Conservation (phyloP, 2,888 invertebrate species). For the Scaptomyza caliginosa region DNA sequence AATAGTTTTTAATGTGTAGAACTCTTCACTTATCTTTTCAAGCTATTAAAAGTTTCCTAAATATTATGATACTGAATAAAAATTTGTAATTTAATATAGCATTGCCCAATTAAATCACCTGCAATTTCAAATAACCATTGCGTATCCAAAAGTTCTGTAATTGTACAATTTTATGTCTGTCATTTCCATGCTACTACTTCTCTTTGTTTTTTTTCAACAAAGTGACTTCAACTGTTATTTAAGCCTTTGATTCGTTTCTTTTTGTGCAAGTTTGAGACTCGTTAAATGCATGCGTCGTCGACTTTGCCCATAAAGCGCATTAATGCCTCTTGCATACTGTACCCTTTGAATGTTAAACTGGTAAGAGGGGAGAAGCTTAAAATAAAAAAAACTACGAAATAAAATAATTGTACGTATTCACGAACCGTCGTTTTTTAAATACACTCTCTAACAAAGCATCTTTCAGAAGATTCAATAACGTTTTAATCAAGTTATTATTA, state of each 20-base stretch:
- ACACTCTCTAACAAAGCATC: not conserved
- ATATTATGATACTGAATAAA: too few species aligned
- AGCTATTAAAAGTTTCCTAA: too few species aligned
- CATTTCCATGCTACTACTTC: not conserved
- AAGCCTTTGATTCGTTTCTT: constrained; percentile 8
- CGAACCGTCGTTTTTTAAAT: constrained; percentile 3
- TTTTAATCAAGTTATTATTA: not conserved
- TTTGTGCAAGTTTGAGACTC: constrained; percentile 28
- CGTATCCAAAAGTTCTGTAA: not conserved
- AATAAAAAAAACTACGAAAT: constrained; percentile 21
- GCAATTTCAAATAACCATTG: not conserved
- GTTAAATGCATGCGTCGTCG: constrained; percentile 64
- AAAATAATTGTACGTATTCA: constrained; percentile 19
- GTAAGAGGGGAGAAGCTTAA: constrained; percentile 1
- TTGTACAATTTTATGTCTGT: not conserved
- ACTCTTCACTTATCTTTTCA: not conserved
- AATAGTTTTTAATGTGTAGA: not conserved
- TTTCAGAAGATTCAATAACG: not conserved
- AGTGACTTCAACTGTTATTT: constrained; percentile 2
- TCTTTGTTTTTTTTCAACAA: too few species aligned
- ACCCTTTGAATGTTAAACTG: not conserved
- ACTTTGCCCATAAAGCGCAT: constrained; percentile 60
- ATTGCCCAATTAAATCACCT: not conserved
- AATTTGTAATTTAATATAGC: too few species aligned
- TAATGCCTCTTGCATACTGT: constrained; percentile 57